A percentile compares a stretch with the other conserved stretches of the same genome.
Evolutionary conservation across 2,113 vertebrate species (phyloP).

Genomic region (Hippocampus abdominalis): DNA sequence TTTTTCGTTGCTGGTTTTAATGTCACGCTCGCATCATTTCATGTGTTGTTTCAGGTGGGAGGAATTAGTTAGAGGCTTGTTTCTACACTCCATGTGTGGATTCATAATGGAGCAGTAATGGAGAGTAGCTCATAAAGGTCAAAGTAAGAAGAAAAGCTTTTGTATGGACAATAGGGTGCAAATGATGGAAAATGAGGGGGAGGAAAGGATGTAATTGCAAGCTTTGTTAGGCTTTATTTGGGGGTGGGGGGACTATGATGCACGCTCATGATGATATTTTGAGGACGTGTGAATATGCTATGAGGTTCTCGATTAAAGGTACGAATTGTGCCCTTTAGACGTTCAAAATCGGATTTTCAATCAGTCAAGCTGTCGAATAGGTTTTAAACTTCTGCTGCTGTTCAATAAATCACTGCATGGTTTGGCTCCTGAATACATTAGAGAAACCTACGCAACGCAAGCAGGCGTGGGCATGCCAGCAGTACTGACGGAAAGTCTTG

Average conservation of each 20-base stretch:
- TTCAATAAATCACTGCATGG: too few relatives aligned
- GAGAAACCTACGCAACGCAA: too few relatives aligned
- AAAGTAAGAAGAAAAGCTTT: conserved; percentile 15
- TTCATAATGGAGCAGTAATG: conserved; percentile 29
- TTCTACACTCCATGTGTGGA: conserved; percentile 2
- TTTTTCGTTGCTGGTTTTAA: conserved; percentile 7
- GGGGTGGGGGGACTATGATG: background rate
- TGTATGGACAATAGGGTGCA: background rate
- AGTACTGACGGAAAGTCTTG: too few relatives aligned
- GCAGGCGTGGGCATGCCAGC: too few relatives aligned
- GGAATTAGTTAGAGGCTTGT: conserved; percentile 25
- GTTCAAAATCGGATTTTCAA: background rate
- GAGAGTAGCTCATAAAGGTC: conserved; percentile 32
- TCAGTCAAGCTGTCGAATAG: too few relatives aligned
- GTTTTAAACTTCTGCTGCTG: too few relatives aligned
- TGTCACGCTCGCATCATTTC: background rate
- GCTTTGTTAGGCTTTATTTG: background rate
- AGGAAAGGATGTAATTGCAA: background rate
- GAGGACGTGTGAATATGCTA: background rate
- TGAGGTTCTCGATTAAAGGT: background rate
- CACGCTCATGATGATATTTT: background rate
- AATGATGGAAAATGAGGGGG: background rate
- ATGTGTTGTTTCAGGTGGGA: conserved; percentile 5
- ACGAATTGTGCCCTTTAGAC: background rate
- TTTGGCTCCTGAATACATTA: too few relatives aligned